Base-by-base conservation (phyloP, 2,888 invertebrate species). In the Noctua fimbriata region DNA sequence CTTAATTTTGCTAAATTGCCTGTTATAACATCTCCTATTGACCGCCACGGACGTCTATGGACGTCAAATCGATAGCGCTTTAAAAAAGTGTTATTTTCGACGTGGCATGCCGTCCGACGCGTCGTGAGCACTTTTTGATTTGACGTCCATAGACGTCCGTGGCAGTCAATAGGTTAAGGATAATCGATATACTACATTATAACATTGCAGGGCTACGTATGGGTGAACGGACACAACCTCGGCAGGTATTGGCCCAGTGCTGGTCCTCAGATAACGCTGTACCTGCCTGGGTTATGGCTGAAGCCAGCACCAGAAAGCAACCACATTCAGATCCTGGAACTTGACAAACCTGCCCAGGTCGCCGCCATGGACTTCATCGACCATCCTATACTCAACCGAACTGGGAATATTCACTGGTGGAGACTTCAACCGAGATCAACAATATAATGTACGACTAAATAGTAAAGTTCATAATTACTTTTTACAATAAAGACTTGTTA, bases 231-330 rank as follows among this genome's bases (percentile, higher is more conserved):
- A 0, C 97, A 98, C 91, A 98, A 99, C 92, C 96, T 99, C 41
- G 99, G 99, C 0, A 97, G 99, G 69, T 99, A 99, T 94, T 98
- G 98, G 98, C 98, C 98, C 0, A 92, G 97, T 1, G 97, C 97
- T 65, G 99, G 99, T 0, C 99, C 99, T 0, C 98, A 98, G 93
- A 97, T 98, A 82, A 98, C 98, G 0, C 95, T 99, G 0, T 99
- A 98, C 93, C 96, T 99, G 49, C 99, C 99, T 0, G 98, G 98
- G 0, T 97, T 98, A 0, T 97, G 98, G 92, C 97, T 99, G 55
- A 97, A 95, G 67, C 88, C 92, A 32, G 98, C 98, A 28, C 95
- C 95, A 7, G 89, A 91, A 44, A 82, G 87, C 47, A 98, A 98
- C 93, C 94, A 95, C 10, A 85, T 98, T 36, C 94, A 97, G 60